A percentile compares a stretch with the other conserved stretches of the same genome.
Evolutionary conservation across 2,113 vertebrate species (phyloP).

Genomic region (Cyanoliseus patagonus): DNA sequence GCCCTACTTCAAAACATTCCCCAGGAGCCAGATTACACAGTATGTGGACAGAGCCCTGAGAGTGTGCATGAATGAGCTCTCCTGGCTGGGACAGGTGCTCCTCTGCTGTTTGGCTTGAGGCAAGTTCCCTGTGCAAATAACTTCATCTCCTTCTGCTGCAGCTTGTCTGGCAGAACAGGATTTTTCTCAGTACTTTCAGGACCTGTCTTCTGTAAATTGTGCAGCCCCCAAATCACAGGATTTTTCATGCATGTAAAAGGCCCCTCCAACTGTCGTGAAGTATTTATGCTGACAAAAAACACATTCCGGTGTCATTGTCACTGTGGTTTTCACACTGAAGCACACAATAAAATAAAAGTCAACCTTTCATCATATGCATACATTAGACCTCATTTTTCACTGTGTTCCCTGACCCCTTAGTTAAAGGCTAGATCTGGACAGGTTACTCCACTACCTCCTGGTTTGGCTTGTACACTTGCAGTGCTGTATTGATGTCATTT

Average conservation of each 20-base stretch:
- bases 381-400: background rate
- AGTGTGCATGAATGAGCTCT: background rate
- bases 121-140: background rate
- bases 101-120: background rate
- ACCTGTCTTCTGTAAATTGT: background rate
- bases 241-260: background rate
- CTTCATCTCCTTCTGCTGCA: background rate
- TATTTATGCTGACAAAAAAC: background rate
- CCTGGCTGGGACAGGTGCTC: background rate
- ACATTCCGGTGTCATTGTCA: background rate
- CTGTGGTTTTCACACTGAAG: background rate
- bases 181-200: constrained; percentile 24
- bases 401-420: background rate
- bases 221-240: background rate
- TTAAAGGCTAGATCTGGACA: background rate
- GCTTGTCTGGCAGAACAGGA: constrained; percentile 19
- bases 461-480: background rate
- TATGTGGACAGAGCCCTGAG: background rate
- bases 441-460: background rate
- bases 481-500: background rate
- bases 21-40: background rate
- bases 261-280: background rate
- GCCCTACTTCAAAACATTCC: background rate
- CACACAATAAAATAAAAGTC: background rate
- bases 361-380: background rate